Evolutionary conservation across 1,140 invertebrate genomes (phyloP), one percentile per base, ranked within the genome.

Genomic region (Bombus vancouverensis): DNA sequence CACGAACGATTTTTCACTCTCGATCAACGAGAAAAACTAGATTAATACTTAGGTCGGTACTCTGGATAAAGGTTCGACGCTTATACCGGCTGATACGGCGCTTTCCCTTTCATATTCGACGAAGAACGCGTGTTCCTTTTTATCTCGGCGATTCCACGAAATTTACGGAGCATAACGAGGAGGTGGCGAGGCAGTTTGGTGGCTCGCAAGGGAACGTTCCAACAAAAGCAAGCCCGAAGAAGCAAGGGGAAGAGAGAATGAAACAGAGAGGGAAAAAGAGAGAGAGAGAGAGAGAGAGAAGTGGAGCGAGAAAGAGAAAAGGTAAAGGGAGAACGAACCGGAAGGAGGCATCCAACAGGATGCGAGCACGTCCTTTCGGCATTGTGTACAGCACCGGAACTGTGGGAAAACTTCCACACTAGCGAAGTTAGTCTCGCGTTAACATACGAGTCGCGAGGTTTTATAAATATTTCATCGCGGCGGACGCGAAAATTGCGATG

Each of bases 341-440:
- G 91, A 92, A 92, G 88, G 77, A 92, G 92, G 77, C 85, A 88
- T 88, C 76, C 86, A 89, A 92, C 92, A 93, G 92, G 93, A 93
- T 93, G 89, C 86, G 92, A 90, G 88, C 86, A 79, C 91, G 91
- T 92, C 92, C 92, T 92, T 92, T 90, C 81, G 87, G 87, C 87
- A 93, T 92, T 92, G 89, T 93, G 85, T 76, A 22, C 68, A n/a
- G 75, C 81, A 91, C 92, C 92, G 93, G 92, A 93, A 93, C 90
- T 93, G 92, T 93, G 93, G 92, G 92, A 93, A 93, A 93, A 91
- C 88, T 87, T 89, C 85, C 88, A 92, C 86, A 92, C 86, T 91
- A 78, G 81, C 72, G 42, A 18, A 34, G 28, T 37, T 13, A 8
- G n/a, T 42, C 75, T n/a, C 57, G 75, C 47, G 47, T 75, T 57